Evolutionary conservation across 2,797 vertebrate genomes (phyloP).

Genomic region (Trichosurus vulpecula): DNA sequence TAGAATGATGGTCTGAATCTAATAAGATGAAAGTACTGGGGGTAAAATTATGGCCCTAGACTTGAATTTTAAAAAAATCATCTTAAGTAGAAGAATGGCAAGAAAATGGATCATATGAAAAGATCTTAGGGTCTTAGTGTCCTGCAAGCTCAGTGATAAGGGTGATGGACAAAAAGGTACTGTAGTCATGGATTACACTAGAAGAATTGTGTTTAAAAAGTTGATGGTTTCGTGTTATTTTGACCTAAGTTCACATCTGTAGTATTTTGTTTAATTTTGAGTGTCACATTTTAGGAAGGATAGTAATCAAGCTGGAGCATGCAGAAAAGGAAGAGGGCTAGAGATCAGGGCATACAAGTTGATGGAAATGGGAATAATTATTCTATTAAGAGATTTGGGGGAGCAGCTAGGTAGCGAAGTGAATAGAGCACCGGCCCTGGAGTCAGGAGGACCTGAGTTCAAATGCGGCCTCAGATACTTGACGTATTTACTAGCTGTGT

Average conservation of each 20-base stretch:
- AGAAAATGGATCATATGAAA: neutral
- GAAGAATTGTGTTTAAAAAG: neutral
- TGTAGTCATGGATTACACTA: neutral
- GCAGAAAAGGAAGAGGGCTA: neutral
- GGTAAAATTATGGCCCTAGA: neutral
- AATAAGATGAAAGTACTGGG: neutral
- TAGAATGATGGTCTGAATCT: neutral
- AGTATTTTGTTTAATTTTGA: neutral
- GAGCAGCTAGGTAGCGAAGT: no score
- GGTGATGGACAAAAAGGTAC: neutral
- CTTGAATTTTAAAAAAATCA: neutral
- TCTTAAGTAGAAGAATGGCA: neutral
- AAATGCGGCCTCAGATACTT: no score
- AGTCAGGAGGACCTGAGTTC: no score
- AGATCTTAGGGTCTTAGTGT: neutral
- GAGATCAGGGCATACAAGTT: neutral
- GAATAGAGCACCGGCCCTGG: no score
- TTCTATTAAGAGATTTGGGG: neutral
- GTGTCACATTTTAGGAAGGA: neutral
- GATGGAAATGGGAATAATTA: neutral
- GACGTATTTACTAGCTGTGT: no score
- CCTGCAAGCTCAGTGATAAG: neutral
- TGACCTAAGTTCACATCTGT: neutral
- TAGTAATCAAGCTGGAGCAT: neutral
- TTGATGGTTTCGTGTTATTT: neutral